Evolutionary conservation across 64 coral and sea anemone genomes (phyloP).

Genomic region (Cladopsammia gracilis): DNA sequence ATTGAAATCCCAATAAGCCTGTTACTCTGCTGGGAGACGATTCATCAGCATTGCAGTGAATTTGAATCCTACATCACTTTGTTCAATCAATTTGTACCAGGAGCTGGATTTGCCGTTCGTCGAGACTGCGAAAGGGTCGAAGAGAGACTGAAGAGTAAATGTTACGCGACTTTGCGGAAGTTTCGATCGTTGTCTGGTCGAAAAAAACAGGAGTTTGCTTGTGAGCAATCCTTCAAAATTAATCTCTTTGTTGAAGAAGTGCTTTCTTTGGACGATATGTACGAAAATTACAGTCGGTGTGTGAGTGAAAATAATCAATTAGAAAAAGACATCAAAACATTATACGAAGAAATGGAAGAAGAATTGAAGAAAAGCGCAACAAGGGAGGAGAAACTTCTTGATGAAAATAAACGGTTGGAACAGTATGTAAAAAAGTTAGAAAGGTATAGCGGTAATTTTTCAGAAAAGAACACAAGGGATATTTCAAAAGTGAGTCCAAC

Average conservation of each 20-base stretch:
- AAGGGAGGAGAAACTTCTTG: background rate
- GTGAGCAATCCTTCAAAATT: too few species aligned
- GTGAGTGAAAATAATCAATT: background rate
- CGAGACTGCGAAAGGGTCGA: background rate
- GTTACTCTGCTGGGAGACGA: constrained; percentile 6
- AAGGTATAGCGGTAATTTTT: background rate
- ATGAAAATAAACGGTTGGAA: constrained; percentile 1
- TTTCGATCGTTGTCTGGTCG: background rate
- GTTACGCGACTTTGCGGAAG: background rate
- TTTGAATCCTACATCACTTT: background rate
- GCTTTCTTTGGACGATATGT: background rate
- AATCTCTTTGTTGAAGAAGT: too few species aligned
- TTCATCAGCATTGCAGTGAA: background rate
- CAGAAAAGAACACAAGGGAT: background rate
- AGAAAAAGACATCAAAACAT: too few species aligned
- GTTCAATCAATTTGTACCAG: background rate
- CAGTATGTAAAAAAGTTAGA: constrained; percentile 18
- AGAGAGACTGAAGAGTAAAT: background rate
- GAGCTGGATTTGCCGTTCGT: background rate
- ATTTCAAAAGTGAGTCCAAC: background rate
- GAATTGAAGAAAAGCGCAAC: background rate
- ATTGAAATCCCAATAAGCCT: background rate
- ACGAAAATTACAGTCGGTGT: background rate
- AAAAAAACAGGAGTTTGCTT: background rate
- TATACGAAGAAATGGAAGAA: constrained; percentile 9